phyloP scores from a whole-genome alignment of 2,113 vertebrate species.

The Blennius ocellaris region DNA sequence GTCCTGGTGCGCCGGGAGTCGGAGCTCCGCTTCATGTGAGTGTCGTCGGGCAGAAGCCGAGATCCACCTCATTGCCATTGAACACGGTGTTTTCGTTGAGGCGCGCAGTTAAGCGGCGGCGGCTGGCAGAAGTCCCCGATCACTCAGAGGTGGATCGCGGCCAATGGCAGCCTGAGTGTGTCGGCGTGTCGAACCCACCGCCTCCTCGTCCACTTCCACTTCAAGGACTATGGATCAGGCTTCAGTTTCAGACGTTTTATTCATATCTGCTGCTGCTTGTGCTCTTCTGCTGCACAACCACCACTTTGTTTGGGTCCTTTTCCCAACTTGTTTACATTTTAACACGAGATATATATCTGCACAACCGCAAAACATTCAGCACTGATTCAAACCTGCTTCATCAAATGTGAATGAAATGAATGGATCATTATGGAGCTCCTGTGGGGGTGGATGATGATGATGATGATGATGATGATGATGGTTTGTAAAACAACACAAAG shows the following conservation, averaged over 20 bases:
- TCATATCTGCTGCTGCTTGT: background rate
- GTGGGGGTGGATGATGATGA: no score
- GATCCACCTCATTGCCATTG: no score
- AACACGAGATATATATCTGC: no score
- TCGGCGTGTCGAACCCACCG: slow-evolving; percentile 32
- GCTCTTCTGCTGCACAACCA: background rate
- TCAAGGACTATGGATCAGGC: slow-evolving; percentile 25
- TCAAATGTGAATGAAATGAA: no score
- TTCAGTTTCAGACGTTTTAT: background rate
- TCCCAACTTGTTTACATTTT: no score
- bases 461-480: no score
- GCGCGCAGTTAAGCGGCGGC: background rate
- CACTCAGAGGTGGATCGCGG: slow-evolving; percentile 25
- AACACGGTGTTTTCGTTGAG: background rate
- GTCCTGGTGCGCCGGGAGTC: slow-evolving; percentile 97
- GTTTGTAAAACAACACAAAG: no score
- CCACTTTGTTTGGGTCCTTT: no score
- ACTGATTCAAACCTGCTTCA: no score
- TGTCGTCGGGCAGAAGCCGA: background rate
- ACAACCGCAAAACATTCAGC: no score
- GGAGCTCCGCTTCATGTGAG: slow-evolving; percentile 99
- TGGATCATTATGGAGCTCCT: no score
- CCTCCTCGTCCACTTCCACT: slow-evolving; percentile 24
- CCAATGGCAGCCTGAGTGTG: background rate
- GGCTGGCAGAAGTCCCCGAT: no score